phyloP scores from a whole-genome alignment of 2,797 vertebrate genomes.

The Lutjanus argentimaculatus region DNA sequence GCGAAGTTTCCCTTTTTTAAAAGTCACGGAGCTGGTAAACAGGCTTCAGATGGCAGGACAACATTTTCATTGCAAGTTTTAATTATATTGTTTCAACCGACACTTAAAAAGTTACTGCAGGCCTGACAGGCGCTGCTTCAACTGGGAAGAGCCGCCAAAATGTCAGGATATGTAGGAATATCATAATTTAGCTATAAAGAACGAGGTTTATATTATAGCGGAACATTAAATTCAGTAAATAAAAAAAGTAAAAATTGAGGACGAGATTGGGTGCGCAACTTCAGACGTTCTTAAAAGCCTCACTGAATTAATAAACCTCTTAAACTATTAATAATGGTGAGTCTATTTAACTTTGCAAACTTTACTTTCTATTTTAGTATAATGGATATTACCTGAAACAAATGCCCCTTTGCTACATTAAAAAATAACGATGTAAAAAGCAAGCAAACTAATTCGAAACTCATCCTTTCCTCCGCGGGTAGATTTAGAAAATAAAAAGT shows the following conservation, averaged over 20 bases:
- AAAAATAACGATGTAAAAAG: not conserved
- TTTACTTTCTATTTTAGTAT: not conserved
- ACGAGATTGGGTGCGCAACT: not conserved
- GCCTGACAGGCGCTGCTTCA: not conserved
- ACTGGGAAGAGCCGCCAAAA: not conserved
- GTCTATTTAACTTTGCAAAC: not conserved
- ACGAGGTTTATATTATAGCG: not conserved
- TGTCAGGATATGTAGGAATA: not conserved
- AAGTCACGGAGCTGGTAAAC: slow-evolving; percentile 63
- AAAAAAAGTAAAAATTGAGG: not conserved
- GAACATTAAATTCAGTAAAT: not conserved
- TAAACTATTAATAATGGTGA: not conserved
- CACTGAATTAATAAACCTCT: not conserved
- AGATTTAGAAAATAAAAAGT: not conserved
- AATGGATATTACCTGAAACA: not conserved
- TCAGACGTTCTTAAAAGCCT: not conserved
- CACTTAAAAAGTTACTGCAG: slow-evolving; percentile 4
- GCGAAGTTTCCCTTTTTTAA: slow-evolving; percentile 57
- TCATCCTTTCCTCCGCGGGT: not conserved
- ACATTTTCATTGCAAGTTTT: slow-evolving; percentile 34
- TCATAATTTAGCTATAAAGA: not conserved
- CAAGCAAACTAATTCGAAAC: not conserved
- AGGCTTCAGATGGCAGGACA: slow-evolving; percentile 49
- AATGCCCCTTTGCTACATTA: not conserved
- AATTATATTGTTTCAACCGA: slow-evolving; percentile 40